These are phyloP conservation scores for Hystrix brachyura DNA, from an alignment of 2,113 vertebrate genomes.

Conservation along the genomic window DNA sequence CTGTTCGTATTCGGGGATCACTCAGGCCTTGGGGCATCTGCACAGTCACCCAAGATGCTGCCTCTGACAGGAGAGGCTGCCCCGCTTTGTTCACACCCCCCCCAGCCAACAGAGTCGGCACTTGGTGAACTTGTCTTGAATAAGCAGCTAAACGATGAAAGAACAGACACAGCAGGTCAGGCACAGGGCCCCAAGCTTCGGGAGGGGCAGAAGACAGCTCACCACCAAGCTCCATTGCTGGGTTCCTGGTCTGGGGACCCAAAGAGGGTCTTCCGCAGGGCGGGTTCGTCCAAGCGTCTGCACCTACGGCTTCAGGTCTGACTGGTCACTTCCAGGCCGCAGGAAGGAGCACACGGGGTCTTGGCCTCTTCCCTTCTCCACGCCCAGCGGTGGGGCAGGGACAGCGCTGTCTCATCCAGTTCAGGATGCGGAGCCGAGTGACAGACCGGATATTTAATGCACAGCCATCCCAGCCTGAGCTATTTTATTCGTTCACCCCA, in stretches of 20 bases:
- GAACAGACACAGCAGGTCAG: neutral
- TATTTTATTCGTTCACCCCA: neutral
- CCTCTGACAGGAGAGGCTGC: neutral
- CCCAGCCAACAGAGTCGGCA: accelerated
- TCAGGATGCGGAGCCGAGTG: accelerated
- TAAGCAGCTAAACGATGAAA: neutral
- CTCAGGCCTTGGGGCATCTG: neutral
- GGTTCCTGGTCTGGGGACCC: conserved; percentile 82
- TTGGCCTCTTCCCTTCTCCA: neutral
- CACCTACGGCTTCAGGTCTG: conserved; percentile 81
- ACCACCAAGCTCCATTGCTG: conserved; percentile 86
- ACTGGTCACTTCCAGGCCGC: conserved; percentile 75
- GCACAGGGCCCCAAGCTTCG: neutral
- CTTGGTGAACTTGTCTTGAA: too few relatives aligned
- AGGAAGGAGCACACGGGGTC: conserved; percentile 28
- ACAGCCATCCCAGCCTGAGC: accelerated
- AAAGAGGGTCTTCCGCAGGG: conserved; percentile 84
- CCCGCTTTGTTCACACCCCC: accelerated
- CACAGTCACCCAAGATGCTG: accelerated
- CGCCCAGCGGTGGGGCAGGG: accelerated
- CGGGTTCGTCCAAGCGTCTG: conserved; percentile 76
- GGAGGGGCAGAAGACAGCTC: conserved; percentile 81
- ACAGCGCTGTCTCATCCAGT: neutral
- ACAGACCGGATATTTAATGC: neutral
- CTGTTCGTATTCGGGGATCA: accelerated